Percentiles rank a stretch among this genome's conserved stretches.
phyloP scores from a whole-genome alignment of 2,888 invertebrate genomes.

The Notodonta dromedarius region DNA sequence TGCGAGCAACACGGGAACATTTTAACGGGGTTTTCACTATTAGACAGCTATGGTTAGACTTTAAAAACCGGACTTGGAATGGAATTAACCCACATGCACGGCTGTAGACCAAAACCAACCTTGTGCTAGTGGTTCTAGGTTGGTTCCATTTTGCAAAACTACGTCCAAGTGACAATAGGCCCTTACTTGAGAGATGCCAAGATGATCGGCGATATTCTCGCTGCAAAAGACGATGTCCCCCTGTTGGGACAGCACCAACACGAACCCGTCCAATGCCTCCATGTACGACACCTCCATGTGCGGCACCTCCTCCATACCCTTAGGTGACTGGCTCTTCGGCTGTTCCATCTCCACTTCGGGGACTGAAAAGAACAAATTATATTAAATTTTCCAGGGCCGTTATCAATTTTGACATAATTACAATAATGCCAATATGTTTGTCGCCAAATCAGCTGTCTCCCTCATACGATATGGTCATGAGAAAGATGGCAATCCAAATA shows the following conservation, averaged over 20 bases:
- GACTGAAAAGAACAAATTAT: constrained; percentile 57
- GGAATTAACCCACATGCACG: no score
- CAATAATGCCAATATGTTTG: no score
- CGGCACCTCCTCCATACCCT: constrained; percentile 71
- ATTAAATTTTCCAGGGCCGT: neutral
- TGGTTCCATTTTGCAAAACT: no score
- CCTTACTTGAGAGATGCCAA: constrained; percentile 95
- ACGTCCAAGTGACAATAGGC: neutral
- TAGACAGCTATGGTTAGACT: no score
- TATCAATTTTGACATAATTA: neutral
- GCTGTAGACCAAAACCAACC: no score
- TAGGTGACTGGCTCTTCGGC: constrained; percentile 62
- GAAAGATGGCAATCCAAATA: no score
- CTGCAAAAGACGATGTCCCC: constrained; percentile 97
- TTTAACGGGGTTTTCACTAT: no score
- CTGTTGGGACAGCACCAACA: constrained; percentile 93
- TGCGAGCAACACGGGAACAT: no score
- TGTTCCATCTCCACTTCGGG: constrained; percentile 59
- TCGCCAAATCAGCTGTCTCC: no score
- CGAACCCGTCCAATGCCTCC: constrained; percentile 95
- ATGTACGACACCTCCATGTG: constrained; percentile 86
- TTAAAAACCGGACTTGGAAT: no score
- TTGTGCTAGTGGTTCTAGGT: no score
- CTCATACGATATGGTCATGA: no score
- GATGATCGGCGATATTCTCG: constrained; percentile 94